Evolutionary conservation across 1,140 invertebrate species (phyloP).

Genomic region (Sinonovacula constricta): DNA sequence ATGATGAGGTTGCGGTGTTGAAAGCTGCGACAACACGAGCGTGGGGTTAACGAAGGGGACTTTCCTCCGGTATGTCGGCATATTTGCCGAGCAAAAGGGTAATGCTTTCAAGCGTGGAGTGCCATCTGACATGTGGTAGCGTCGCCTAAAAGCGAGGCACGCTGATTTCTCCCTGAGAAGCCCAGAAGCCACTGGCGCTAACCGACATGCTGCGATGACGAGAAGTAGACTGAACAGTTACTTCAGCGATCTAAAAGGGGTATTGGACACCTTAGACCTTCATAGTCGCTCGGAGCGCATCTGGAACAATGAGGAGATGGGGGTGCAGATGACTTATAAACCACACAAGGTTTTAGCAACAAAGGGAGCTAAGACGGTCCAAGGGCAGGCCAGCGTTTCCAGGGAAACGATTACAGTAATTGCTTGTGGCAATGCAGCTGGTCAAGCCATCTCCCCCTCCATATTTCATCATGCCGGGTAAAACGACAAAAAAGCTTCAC

Average conservation of each 20-base stretch:
- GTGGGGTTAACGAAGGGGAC: slow-evolving; percentile 16
- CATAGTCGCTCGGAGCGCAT: background rate
- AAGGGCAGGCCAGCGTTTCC: slow-evolving; percentile 9
- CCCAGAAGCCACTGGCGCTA: slow-evolving; percentile 2
- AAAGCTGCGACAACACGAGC: slow-evolving; percentile 1
- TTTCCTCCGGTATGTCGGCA: slow-evolving; percentile 2
- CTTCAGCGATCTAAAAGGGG: background rate
- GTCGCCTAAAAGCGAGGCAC: background rate
- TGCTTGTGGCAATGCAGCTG: slow-evolving; percentile 22
- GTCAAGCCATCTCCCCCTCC: slow-evolving; percentile 3
- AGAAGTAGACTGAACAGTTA: background rate
- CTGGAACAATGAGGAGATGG: slow-evolving; percentile 16
- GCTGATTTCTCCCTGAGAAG: background rate
- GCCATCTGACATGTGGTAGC: slow-evolving; percentile 4
- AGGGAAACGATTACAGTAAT: slow-evolving; percentile 27
- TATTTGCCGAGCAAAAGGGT: slow-evolving; percentile 1
- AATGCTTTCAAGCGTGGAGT: background rate
- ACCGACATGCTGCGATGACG: slow-evolving; percentile 8
- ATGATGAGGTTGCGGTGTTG: background rate
- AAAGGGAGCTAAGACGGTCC: slow-evolving; percentile 15
- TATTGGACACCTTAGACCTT: background rate
- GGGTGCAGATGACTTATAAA: slow-evolving; percentile 2
- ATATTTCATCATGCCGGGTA: slow-evolving; percentile 19
- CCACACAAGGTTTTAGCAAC: slow-evolving; percentile 18
- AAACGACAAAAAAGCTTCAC: slow-evolving; percentile 16